Conservation (phyloP, 2,113 vertebrate species). For the Chaetura pelagica region DNA sequence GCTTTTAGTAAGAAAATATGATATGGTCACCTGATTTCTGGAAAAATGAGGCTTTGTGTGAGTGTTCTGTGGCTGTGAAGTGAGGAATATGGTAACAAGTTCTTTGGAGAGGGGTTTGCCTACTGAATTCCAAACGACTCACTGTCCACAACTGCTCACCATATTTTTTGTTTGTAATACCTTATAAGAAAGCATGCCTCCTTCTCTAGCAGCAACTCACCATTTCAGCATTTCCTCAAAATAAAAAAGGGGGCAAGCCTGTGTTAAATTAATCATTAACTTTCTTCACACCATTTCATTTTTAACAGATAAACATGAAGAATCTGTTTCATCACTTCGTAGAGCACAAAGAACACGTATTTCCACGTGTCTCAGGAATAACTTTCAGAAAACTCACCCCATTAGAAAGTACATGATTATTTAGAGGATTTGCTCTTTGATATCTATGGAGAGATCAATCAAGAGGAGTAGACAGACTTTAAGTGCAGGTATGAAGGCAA, state of each 20-base stretch:
- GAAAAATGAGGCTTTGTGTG: neutral
- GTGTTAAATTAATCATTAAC: neutral
- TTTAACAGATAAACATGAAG: neutral
- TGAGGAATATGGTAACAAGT: neutral
- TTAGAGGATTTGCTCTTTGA: neutral
- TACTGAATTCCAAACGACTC: neutral
- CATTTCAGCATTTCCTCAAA: neutral
- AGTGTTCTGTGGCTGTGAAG: neutral
- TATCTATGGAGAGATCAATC: conserved; percentile 34
- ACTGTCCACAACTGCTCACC: neutral
- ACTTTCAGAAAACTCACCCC: neutral
- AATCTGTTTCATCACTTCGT: neutral
- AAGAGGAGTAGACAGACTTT: conserved; percentile 15
- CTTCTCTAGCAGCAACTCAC: neutral
- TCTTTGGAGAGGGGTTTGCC: neutral
- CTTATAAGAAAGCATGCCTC: neutral
- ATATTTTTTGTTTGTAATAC: neutral
- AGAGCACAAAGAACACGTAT: neutral
- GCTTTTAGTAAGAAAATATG: neutral
- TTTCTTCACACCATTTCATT: neutral
- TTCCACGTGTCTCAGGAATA: neutral
- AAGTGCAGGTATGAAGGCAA: conserved; percentile 18
- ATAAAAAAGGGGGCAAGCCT: neutral
- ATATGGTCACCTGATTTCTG: neutral
- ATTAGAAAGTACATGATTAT: neutral